Conservation (phyloP, 30 jellyfish, hydroid and myxozoan species). For the Aurelia aurita region DNA sequence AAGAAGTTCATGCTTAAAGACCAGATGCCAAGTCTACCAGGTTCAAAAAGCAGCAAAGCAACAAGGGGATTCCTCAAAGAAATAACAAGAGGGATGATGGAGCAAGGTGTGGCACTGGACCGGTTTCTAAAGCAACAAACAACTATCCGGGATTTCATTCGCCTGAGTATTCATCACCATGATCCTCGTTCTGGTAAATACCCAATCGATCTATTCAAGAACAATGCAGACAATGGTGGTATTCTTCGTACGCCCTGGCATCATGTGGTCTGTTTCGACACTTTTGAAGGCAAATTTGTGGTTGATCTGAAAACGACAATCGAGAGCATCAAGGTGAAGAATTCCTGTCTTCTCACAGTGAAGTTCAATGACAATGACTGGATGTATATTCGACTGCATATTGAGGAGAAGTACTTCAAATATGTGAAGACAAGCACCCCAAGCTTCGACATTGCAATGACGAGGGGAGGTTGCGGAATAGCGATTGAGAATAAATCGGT, state of each 20-base stretch:
- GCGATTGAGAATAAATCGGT: neutral
- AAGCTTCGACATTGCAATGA: constrained; percentile 14
- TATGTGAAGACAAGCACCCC: neutral
- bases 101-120: constrained; percentile 75
- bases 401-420: neutral
- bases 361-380: constrained; percentile 25
- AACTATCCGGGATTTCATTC: constrained; percentile 5
- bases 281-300: constrained; percentile 41
- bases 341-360: constrained; percentile 4
- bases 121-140: constrained; percentile 36
- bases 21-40: constrained; percentile 41
- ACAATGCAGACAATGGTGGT: constrained; percentile 5
- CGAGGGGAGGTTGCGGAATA: constrained; percentile 43
- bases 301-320: constrained; percentile 25
- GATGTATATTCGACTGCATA: constrained; percentile 27
- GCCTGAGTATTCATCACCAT: constrained; percentile 68
- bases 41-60: constrained; percentile 30
- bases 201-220: constrained; percentile 54
- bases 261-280: constrained; percentile 45
- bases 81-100: constrained; percentile 65
- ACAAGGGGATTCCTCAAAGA: constrained; percentile 30
- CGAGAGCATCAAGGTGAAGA: neutral
- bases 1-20: constrained; percentile 58
- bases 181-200: constrained; percentile 57
- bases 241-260: constrained; percentile 80